Conservation (phyloP, 1,140 invertebrate species). For the Lordiphosa collinella region DNA sequence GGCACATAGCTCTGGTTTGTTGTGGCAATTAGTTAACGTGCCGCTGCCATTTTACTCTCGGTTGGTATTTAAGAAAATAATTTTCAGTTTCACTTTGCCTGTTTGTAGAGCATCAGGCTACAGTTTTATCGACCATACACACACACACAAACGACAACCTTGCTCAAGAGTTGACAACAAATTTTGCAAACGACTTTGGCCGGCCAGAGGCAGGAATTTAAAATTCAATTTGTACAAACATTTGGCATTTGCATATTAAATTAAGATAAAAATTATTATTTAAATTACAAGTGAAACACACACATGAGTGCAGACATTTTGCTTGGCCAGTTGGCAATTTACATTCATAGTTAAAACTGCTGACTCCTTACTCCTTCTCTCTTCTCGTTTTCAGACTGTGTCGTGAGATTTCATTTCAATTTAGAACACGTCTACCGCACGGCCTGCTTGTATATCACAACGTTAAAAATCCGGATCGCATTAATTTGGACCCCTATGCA, state of each 20-base stretch:
- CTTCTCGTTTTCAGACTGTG: slow-evolving; percentile 84
- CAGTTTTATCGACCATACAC: too few species aligned
- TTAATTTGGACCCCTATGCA: slow-evolving; percentile 89
- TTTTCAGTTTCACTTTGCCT: too few species aligned
- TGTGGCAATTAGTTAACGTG: slow-evolving; percentile 26
- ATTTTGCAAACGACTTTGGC: slow-evolving; percentile 14
- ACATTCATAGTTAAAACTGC: slow-evolving; percentile 7
- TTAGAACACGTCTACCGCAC: slow-evolving; percentile 91
- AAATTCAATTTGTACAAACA: slow-evolving; percentile 64
- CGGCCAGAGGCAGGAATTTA: slow-evolving; percentile 27
- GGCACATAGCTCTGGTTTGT: neutral
- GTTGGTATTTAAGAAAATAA: too few species aligned
- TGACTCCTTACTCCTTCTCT: neutral
- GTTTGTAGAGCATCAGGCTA: too few species aligned
- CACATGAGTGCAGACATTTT: neutral
- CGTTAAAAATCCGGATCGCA: slow-evolving; percentile 89
- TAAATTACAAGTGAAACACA: slow-evolving; percentile 37
- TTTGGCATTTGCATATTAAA: slow-evolving; percentile 74
- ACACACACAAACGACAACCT: neutral
- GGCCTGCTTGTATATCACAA: slow-evolving; percentile 93
- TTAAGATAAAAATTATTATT: slow-evolving; percentile 62
- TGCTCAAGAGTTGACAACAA: slow-evolving; percentile 1
- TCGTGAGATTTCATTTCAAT: slow-evolving; percentile 92
- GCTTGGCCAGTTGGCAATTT: too few species aligned
- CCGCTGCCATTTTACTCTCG: slow-evolving; percentile 7